These are phyloP conservation scores for Mirounga angustirostris DNA, from an alignment of 2,113 vertebrate genomes.

Conservation along the genomic window DNA sequence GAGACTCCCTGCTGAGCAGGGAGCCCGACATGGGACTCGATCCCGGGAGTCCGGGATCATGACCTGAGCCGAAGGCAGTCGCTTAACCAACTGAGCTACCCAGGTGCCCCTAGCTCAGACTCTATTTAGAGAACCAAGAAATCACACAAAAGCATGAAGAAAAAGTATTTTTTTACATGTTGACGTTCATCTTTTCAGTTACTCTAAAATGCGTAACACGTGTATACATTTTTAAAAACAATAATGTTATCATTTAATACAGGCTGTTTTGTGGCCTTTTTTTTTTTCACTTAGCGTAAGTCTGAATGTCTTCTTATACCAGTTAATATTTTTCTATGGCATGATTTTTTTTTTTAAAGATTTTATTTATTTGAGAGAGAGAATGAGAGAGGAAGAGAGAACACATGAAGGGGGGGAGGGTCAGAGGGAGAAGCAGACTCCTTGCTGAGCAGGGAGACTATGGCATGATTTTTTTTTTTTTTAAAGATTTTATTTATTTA, in stretches of 20 bases:
- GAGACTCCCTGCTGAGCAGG: too few species aligned
- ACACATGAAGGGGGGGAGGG: too few species aligned
- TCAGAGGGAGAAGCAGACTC: too few species aligned
- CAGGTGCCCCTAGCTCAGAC: neutral
- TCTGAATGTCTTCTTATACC: neutral
- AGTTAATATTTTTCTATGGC: neutral
- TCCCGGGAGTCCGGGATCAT: too few species aligned
- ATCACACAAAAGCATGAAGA: slow-evolving; percentile 25
- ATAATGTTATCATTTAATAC: slow-evolving; percentile 39
- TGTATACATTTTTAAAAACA: neutral
- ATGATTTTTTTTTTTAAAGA: neutral
- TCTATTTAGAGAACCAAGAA: slow-evolving; percentile 25
- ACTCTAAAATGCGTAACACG: neutral
- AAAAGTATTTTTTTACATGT: neutral
- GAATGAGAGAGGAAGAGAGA: too few species aligned
- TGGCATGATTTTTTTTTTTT: too few species aligned
- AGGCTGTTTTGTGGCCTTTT: neutral
- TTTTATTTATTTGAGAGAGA: too few species aligned
- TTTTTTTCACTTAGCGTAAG: slow-evolving; percentile 2
- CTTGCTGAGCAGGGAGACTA: neutral
- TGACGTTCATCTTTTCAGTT: neutral
- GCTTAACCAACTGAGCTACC: too few species aligned
- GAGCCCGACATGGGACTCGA: too few species aligned
- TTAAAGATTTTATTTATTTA: too few species aligned
- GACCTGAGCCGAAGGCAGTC: too few species aligned